Percentiles rank a stretch among this genome's conserved stretches.
These are phyloP conservation scores for Fragum sueziense DNA, from an alignment of 2,888 invertebrate species.

Conservation along the genomic window DNA sequence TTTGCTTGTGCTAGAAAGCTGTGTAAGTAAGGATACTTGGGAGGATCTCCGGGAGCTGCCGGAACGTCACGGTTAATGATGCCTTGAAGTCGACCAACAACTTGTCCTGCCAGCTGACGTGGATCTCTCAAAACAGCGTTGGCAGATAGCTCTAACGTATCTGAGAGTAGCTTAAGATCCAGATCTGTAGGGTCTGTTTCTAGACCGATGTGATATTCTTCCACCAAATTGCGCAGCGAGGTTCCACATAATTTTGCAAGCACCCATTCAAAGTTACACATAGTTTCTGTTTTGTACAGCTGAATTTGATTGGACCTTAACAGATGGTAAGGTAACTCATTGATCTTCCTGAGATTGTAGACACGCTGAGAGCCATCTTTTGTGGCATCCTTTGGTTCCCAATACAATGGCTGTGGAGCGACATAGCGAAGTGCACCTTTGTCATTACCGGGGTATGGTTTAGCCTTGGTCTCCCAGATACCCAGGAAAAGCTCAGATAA, in stretches of 20 bases:
- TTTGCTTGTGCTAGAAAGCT: slow-evolving; percentile 71
- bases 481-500: slow-evolving; percentile 80
- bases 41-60: slow-evolving; percentile 76
- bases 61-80: slow-evolving; percentile 78
- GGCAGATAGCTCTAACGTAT: slow-evolving; percentile 88
- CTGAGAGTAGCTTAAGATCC: slow-evolving; percentile 85
- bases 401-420: slow-evolving; percentile 71
- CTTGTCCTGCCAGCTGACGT: slow-evolving; percentile 90
- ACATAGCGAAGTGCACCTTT: slow-evolving; percentile 66
- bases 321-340: slow-evolving; percentile 92
- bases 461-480: slow-evolving; percentile 72
- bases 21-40: slow-evolving; percentile 75
- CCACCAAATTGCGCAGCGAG: slow-evolving; percentile 89
- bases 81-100: slow-evolving; percentile 83
- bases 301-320: slow-evolving; percentile 85
- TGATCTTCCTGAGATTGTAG: slow-evolving; percentile 90
- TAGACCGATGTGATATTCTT: slow-evolving; percentile 87
- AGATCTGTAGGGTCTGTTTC: slow-evolving; percentile 73
- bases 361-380: slow-evolving; percentile 62
- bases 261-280: slow-evolving; percentile 91
- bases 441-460: slow-evolving; percentile 73
- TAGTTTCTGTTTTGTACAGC: slow-evolving; percentile 86
- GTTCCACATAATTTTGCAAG: slow-evolving; percentile 91
- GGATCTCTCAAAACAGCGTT: slow-evolving; percentile 91
- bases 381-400: slow-evolving; percentile 59